Conservation (phyloP, 1,140 invertebrate genomes). For the Eurytemora carolleeae region DNA sequence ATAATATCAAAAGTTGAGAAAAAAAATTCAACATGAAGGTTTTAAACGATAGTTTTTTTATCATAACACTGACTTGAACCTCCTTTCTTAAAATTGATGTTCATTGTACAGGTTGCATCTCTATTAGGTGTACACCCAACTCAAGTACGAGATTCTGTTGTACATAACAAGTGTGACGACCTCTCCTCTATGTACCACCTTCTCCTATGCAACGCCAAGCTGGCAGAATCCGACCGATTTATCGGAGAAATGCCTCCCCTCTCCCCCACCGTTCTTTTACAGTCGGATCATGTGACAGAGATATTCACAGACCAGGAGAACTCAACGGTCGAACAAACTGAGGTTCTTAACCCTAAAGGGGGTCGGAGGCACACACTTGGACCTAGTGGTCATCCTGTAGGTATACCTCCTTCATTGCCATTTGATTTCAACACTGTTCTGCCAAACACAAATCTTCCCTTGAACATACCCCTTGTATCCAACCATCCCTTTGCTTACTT, state of each 20-base stretch:
- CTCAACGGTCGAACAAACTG: too few relatives aligned
- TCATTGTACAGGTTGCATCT: slow-evolving; percentile 2
- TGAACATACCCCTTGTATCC: slow-evolving; percentile 49
- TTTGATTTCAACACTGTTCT: slow-evolving; percentile 22
- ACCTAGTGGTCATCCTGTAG: slow-evolving; percentile 35
- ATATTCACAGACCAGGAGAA: too few relatives aligned
- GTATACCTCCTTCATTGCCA: slow-evolving; percentile 21
- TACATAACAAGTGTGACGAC: slow-evolving; percentile 73
- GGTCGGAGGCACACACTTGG: slow-evolving; percentile 68
- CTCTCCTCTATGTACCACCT: slow-evolving; percentile 92
- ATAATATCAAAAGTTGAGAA: too few relatives aligned
- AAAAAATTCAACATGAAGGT: too few relatives aligned
- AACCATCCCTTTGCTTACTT: slow-evolving; percentile 59
- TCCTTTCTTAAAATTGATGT: too few relatives aligned
- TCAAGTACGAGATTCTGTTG: slow-evolving; percentile 43
- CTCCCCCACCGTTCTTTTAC: too few relatives aligned
- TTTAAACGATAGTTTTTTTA: too few relatives aligned
- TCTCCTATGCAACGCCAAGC: slow-evolving; percentile 53
- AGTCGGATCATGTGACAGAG: too few relatives aligned
- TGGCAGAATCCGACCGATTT: too few relatives aligned
- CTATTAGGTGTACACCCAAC: slow-evolving; percentile 7
- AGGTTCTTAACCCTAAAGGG: too few relatives aligned
- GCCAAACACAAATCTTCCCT: slow-evolving; percentile 43
- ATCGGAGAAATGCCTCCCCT: too few relatives aligned
- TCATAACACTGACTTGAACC: too few relatives aligned